A percentile compares a stretch with the other conserved stretches of the same genome.
Conservation (phyloP, 53 echinoderm and acorn worm species). For the Luidia sarsii region DNA sequence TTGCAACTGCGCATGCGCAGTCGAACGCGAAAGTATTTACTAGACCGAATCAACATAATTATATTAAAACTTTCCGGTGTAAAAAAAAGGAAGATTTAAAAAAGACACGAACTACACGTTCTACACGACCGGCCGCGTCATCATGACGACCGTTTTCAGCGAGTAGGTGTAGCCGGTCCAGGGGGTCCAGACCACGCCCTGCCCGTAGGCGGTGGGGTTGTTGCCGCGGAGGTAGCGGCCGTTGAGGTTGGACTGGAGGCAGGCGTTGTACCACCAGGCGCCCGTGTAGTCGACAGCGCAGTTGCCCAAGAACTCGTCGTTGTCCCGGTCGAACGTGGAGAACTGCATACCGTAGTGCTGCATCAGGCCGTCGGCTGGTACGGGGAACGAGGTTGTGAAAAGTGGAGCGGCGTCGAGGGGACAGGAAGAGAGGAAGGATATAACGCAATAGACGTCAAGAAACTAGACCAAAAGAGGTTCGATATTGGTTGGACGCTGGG, state of each 20-base stretch:
- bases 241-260: slow-evolving; percentile 73
- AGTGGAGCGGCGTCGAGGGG: background rate
- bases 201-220: slow-evolving; percentile 23
- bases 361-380: slow-evolving; percentile 52
- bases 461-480: background rate
- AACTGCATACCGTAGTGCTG: slow-evolving; percentile 59
- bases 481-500: too few relatives aligned
- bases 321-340: slow-evolving; percentile 67
- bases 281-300: slow-evolving; percentile 70
- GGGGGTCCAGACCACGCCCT: slow-evolving; percentile 63
- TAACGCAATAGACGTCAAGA: too few relatives aligned
- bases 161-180: slow-evolving; percentile 49
- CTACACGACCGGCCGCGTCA: slow-evolving; percentile 54
- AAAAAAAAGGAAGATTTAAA: too few relatives aligned
- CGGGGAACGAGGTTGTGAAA: too few relatives aligned
- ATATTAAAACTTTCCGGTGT: too few relatives aligned
- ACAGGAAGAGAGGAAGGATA: too few relatives aligned
- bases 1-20: too few relatives aligned
- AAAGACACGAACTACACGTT: too few relatives aligned
- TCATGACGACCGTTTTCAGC: slow-evolving; percentile 66
- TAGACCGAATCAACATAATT: too few relatives aligned
- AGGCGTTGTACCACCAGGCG: slow-evolving; percentile 84
- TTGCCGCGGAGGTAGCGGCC: slow-evolving; percentile 51
- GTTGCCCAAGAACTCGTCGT: slow-evolving; percentile 52
- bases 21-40: too few relatives aligned